Conservation (phyloP, 2,888 invertebrate species). For the Eueremaeus valkanovi region DNA sequence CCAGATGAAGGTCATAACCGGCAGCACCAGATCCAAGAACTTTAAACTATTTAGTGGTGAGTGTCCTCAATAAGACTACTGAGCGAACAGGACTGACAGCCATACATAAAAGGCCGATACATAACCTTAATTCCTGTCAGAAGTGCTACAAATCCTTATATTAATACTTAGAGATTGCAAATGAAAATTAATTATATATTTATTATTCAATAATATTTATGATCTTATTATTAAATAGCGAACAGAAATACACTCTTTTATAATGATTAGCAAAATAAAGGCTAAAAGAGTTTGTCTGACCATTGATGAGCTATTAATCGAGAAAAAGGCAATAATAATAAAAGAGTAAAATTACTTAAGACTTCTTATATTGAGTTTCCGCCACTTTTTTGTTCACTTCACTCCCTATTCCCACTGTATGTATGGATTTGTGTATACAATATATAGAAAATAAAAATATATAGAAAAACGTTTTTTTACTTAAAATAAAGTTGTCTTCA, state of each 20-base stretch:
- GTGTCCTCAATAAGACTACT: neutral
- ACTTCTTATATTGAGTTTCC: no score
- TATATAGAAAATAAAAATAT: neutral
- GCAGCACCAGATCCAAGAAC: neutral
- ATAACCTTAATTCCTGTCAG: neutral
- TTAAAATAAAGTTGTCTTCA: neutral
- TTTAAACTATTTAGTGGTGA: neutral
- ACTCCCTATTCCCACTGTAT: neutral
- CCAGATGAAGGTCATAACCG: no score
- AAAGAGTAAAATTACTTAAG: no score
- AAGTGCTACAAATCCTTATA: neutral
- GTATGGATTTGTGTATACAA: neutral
- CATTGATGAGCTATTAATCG: conserved; percentile 9
- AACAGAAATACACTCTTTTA: no score
- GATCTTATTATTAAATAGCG: neutral
- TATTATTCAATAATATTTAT: neutral
- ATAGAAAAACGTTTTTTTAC: neutral
- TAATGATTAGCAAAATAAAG: neutral
- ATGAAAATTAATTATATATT: neutral
- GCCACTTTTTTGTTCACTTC: no score
- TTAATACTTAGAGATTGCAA: neutral
- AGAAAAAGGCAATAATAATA: neutral
- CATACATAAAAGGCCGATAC: neutral
- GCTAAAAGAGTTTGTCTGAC: neutral
- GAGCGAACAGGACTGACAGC: no score